Conservation (phyloP, 2,797 vertebrate genomes). For the Falco rusticolus region DNA sequence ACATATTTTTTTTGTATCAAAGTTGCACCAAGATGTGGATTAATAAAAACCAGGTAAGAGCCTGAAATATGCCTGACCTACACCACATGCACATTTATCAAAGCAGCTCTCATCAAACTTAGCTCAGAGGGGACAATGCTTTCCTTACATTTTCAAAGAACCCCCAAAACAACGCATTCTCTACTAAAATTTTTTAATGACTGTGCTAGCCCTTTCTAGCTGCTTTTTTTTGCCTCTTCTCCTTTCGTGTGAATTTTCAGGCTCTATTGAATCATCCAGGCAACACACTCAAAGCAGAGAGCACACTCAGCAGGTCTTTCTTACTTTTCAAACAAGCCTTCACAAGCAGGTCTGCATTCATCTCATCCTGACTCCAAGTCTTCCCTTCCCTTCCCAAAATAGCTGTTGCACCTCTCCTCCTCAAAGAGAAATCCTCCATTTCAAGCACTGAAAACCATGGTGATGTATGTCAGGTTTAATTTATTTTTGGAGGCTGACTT, state of each 20-base stretch:
- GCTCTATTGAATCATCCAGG: not conserved
- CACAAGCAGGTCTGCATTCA: not conserved
- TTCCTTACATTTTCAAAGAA: not conserved
- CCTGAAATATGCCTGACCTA: not conserved
- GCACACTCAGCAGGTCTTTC: not conserved
- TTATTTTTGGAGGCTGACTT: conserved; percentile 9
- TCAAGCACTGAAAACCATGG: not conserved
- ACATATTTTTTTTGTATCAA: not conserved
- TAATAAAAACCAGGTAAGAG: not conserved
- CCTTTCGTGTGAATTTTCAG: not conserved
- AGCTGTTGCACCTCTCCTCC: not conserved
- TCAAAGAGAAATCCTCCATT: not conserved
- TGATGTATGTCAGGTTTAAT: not conserved
- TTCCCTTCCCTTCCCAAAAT: not conserved
- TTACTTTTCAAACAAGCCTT: not conserved
- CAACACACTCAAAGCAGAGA: fast-evolving
- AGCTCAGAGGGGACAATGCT: not conserved
- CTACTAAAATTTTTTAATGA: not conserved
- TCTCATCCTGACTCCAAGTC: not conserved
- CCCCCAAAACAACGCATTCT: not conserved
- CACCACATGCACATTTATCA: fast-evolving
- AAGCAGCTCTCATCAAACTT: not conserved
- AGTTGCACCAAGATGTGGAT: not conserved
- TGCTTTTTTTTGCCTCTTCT: not conserved
- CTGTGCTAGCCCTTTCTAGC: not conserved